A percentile compares a stretch with the other conserved stretches of the same genome.
phyloP scores from a whole-genome alignment of 2,113 vertebrate genomes.

The Natator depressus region DNA sequence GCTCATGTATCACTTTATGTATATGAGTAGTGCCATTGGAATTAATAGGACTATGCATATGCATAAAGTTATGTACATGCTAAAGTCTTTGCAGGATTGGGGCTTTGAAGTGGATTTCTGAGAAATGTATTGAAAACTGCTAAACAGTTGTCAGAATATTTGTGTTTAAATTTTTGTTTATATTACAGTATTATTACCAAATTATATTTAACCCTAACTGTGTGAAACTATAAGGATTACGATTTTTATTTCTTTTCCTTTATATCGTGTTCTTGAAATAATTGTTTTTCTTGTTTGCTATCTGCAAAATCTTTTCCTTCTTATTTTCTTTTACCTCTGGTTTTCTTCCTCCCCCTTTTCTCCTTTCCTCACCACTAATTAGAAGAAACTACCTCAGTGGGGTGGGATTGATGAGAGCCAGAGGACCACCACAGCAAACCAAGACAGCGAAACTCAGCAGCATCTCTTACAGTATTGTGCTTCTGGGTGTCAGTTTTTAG shows the following conservation, averaged over 20 bases:
- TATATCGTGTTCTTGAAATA: not conserved
- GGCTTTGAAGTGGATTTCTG: not conserved
- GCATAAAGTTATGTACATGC: not conserved
- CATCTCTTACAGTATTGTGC: not conserved
- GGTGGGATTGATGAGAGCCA: not conserved
- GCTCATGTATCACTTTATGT: not conserved
- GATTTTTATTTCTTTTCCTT: not conserved
- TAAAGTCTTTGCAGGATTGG: not conserved
- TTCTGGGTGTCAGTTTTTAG: not conserved
- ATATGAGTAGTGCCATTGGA: not conserved
- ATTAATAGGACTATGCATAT: not conserved
- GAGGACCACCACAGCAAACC: not conserved
- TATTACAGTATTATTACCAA: not conserved
- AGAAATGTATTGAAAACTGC: not conserved
- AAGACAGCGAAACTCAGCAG: not conserved
- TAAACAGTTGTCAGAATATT: not conserved
- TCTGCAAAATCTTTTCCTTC: not conserved
- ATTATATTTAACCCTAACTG: not conserved
- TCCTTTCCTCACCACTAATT: not conserved
- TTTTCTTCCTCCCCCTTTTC: not conserved
- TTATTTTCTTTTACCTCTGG: not conserved
- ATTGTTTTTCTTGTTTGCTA: not conserved
- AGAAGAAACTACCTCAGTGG: not conserved
- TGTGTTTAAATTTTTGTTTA: not conserved
- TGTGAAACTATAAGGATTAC: not conserved